Evolutionary conservation across 2,113 vertebrate genomes (phyloP).

Genomic region (Myotis brandtii): DNA sequence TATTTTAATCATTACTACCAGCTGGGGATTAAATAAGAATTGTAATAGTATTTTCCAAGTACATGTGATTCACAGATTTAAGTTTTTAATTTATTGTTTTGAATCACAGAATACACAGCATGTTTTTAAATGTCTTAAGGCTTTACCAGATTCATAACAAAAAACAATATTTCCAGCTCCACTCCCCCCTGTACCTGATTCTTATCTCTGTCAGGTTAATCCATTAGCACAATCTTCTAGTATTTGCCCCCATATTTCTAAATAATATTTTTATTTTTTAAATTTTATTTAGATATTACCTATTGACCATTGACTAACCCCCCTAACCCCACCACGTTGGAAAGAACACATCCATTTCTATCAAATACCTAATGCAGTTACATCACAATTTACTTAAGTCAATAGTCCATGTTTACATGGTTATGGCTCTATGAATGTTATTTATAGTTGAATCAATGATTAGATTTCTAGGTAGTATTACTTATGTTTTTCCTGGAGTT

Average conservation of each 20-base stretch:
- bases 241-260: background rate
- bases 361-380: background rate
- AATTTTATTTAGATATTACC: background rate
- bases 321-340: background rate
- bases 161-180: background rate
- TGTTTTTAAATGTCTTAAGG: background rate
- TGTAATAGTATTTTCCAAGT: constrained; percentile 20
- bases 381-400: background rate
- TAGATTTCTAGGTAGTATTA: background rate
- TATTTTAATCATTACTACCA: constrained; percentile 15
- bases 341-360: background rate
- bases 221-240: background rate
- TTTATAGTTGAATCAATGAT: background rate
- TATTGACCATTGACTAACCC: background rate
- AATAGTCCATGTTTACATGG: background rate
- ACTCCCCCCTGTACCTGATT: background rate
- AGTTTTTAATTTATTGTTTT: constrained; percentile 49
- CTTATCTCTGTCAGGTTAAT: background rate
- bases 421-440: background rate
- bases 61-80: background rate
- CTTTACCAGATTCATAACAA: background rate
- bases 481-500: constrained; percentile 24
- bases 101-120: background rate
- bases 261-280: background rate
- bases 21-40: background rate